Conservation (phyloP, 2,888 invertebrate species). For the Amorpha juglandis region DNA sequence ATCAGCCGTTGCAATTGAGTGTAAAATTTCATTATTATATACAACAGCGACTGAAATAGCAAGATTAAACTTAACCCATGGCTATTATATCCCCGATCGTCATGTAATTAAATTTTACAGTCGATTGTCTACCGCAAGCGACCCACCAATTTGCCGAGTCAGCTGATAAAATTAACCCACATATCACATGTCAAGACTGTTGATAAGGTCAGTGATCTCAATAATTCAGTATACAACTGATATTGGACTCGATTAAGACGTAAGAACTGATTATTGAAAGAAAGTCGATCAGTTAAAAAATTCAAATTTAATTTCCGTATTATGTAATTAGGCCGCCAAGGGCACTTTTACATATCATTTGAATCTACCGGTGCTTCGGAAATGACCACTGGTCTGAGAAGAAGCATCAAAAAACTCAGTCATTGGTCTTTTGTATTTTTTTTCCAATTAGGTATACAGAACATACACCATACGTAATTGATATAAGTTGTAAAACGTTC, state of each 20-base stretch:
- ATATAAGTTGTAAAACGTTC: no score
- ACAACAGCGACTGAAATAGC: neutral
- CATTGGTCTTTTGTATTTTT: no score
- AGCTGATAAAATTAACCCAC: constrained; percentile 27
- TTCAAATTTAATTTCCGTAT: no score
- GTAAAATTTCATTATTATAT: no score
- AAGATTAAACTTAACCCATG: neutral
- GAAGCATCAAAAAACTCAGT: no score
- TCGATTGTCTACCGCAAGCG: constrained; percentile 2
- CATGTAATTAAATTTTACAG: constrained; percentile 13
- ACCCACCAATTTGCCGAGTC: constrained; percentile 14
- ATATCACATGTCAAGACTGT: constrained; percentile 19
- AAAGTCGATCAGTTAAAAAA: neutral
- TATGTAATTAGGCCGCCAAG: no score
- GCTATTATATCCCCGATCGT: constrained; percentile 7
- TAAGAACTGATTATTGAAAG: neutral
- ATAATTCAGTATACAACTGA: constrained; percentile 3
- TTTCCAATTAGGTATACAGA: no score
- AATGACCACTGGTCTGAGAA: no score
- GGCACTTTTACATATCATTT: no score
- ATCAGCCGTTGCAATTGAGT: no score
- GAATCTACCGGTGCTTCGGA: no score
- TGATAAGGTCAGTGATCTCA: constrained; percentile 25
- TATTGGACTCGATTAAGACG: neutral
- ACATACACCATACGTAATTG: no score